phyloP scores from a whole-genome alignment of 2,888 invertebrate species.

The Chymomyza procnemis region DNA sequence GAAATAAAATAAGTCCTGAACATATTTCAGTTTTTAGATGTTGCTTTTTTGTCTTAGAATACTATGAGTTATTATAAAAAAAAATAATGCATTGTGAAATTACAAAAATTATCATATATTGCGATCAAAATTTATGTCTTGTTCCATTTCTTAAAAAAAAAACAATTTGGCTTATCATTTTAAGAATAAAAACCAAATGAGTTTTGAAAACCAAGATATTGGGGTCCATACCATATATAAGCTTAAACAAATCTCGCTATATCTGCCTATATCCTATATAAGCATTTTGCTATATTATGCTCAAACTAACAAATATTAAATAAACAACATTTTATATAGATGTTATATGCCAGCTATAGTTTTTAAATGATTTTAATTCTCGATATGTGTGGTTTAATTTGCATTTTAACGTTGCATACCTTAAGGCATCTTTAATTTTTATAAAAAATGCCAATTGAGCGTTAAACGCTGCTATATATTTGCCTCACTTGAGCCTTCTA shows the following conservation, averaged over 20 bases:
- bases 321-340: background rate
- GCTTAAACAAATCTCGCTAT: background rate
- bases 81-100: no score
- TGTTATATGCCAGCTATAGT: background rate
- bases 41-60: no score
- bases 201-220: background rate
- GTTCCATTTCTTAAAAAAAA: no score
- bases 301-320: background rate
- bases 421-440: constrained; percentile 47
- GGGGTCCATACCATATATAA: background rate
- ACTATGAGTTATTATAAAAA: no score
- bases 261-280: background rate
- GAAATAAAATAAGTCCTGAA: no score
- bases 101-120: no score
- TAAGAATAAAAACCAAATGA: no score
- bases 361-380: constrained; percentile 46
- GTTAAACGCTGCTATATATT: constrained; percentile 55
- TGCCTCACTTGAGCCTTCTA: background rate
- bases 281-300: background rate
- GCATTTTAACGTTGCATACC: constrained; percentile 46
- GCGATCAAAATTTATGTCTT: no score
- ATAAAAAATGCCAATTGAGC: constrained; percentile 41
- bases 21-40: no score
- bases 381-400: constrained; percentile 55
- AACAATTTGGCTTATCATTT: no score